phyloP scores from a whole-genome alignment of 1,140 invertebrate genomes.

The Acromyrmex heyeri region DNA sequence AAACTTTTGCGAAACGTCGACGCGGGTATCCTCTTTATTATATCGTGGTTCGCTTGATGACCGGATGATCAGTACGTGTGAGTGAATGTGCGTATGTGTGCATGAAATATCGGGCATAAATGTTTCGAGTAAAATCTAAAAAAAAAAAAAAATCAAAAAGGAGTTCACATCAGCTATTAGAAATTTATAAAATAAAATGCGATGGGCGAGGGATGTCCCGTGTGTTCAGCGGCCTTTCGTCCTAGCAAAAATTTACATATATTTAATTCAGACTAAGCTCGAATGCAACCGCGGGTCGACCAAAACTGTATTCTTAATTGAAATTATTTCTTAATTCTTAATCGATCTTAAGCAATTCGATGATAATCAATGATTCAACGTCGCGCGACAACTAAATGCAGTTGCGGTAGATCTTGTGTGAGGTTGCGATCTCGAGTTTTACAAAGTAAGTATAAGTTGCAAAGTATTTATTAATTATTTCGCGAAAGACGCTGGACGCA shows the following conservation, averaged over 20 bases:
- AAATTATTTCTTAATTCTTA: background rate
- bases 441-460: slow-evolving; percentile 77
- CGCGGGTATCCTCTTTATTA: slow-evolving; percentile 14
- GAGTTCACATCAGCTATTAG: slow-evolving; percentile 18
- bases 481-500: slow-evolving; percentile 80
- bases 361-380: background rate
- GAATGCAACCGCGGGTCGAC: slow-evolving; percentile 67
- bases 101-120: slow-evolving; percentile 28
- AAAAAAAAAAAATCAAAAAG: background rate
- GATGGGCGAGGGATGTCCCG: slow-evolving; percentile 71
- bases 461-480: slow-evolving; percentile 84
- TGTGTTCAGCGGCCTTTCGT: slow-evolving; percentile 80
- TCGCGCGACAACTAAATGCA: background rate
- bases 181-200: slow-evolving; percentile 52
- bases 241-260: slow-evolving; percentile 75
- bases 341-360: background rate
- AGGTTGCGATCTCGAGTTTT: slow-evolving; percentile 82
- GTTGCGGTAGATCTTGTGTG: background rate
- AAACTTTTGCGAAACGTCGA: slow-evolving; percentile 10
- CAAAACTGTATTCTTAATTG: slow-evolving; percentile 10
- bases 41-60: slow-evolving; percentile 32
- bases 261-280: slow-evolving; percentile 85
- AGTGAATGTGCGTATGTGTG: slow-evolving; percentile 16
- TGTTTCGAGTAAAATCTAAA: slow-evolving; percentile 39
- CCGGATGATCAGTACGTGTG: slow-evolving; percentile 22